Percentiles rank a stretch among this genome's conserved stretches.
Conservation (phyloP, 2,888 invertebrate species). For the Xanthia icteritia region DNA sequence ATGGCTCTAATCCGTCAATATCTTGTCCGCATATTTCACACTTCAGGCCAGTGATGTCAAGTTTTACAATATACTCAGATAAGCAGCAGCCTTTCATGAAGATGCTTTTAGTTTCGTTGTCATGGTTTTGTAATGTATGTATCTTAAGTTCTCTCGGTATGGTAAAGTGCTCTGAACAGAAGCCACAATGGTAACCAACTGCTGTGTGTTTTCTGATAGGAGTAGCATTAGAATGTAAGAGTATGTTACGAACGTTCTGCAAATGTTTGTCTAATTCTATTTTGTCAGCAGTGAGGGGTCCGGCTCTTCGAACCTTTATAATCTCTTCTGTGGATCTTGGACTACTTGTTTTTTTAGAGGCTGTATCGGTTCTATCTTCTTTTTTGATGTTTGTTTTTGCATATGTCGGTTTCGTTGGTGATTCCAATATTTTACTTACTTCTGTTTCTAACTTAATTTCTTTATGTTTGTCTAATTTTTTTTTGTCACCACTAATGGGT, state of each 20-base stretch:
- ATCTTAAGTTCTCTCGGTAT: slow-evolving; percentile 75
- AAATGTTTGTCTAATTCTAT: slow-evolving; percentile 52
- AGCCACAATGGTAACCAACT: slow-evolving; percentile 76
- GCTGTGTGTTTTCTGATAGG: slow-evolving; percentile 74
- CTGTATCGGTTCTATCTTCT: not conserved
- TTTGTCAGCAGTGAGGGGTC: slow-evolving; percentile 10
- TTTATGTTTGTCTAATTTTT: not conserved
- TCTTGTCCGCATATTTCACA: slow-evolving; percentile 43
- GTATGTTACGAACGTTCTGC: slow-evolving; percentile 73
- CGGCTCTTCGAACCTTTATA: not conserved
- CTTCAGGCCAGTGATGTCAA: slow-evolving; percentile 57
- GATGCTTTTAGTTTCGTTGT: slow-evolving; percentile 60
- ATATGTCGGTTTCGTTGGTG: not conserved
- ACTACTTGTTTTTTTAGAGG: not conserved
- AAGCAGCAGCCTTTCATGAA: slow-evolving; percentile 67
- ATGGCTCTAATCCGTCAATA: slow-evolving; percentile 31
- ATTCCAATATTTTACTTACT: not conserved
- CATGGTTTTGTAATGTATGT: slow-evolving; percentile 73
- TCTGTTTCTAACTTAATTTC: not conserved
- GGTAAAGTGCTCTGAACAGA: slow-evolving; percentile 70
- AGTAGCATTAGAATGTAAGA: slow-evolving; percentile 77
- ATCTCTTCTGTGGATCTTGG: not conserved
- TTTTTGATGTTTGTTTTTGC: not conserved
- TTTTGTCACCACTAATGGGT: not conserved
- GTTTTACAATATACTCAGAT: slow-evolving; percentile 48